These are phyloP conservation scores for Drosophila lini DNA, from an alignment of 1,140 invertebrate genomes.

Conservation along the genomic window DNA sequence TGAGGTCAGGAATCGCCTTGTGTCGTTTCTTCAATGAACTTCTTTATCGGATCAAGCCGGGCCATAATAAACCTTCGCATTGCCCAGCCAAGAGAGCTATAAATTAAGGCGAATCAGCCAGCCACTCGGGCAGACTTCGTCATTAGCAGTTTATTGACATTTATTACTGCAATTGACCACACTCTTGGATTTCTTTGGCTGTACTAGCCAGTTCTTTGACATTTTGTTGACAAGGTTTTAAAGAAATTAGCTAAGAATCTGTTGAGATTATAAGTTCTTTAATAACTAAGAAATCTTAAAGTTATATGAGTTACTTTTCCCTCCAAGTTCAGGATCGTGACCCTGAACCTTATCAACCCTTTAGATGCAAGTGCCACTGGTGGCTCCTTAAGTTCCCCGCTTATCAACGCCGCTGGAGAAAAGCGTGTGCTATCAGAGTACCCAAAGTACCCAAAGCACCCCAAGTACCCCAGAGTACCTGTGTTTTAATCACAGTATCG, in stretches of 20 bases:
- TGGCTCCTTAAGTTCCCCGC: not conserved
- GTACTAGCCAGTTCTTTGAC: not conserved
- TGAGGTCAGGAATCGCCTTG: constrained; percentile 13
- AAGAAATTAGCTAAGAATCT: not conserved
- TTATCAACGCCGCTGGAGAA: constrained; percentile 26
- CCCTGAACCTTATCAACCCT: constrained; percentile 6
- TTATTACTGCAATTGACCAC: constrained; percentile 20
- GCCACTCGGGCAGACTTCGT: constrained; percentile 10
- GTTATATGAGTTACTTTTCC: no score
- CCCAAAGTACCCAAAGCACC: not conserved
- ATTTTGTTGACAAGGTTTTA: not conserved
- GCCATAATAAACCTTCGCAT: constrained; percentile 15
- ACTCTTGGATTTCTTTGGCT: not conserved
- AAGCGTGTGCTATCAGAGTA: constrained; percentile 15
- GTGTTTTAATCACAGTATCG: constrained; percentile 30
- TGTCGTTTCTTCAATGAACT: constrained; percentile 31
- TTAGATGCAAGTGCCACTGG: not conserved
- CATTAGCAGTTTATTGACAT: constrained; percentile 21
- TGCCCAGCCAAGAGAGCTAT: constrained; percentile 13
- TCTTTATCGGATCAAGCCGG: constrained; percentile 11
- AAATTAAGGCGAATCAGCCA: constrained; percentile 10
- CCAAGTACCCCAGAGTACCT: not conserved
- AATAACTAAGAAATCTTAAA: not conserved
- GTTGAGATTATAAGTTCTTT: not conserved
- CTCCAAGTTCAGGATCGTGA: constrained; percentile 2